Evolutionary conservation across 1,140 invertebrate genomes (phyloP), one percentile per base, ranked within the genome.

Genomic region (Holcopasites calliopsidis): DNA sequence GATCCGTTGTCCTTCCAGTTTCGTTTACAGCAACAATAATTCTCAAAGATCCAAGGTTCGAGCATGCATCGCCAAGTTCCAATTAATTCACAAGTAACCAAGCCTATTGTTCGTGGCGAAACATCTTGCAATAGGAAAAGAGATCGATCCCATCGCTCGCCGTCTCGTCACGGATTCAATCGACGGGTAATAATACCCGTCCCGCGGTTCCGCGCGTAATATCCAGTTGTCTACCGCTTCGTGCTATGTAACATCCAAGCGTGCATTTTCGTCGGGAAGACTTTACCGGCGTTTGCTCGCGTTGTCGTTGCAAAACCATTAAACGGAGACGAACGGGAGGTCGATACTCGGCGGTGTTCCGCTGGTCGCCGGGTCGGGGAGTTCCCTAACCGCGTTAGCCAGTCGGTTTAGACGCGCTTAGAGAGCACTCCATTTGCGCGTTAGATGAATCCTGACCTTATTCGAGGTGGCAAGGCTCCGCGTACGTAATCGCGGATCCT

Each of bases 391-490:
- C 26, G 40, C 44, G 58, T 79, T 75, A 78, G 55, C 47, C 70
- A 49, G 50, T 62, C 68, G 65, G 52, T 68, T 40, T 18, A 31
- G 44, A 33, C 42, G n/a, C n/a, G 61, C 54, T 66, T 58, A 54
- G 44, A 50, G 71, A 79, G 44, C 70, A 40, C 57, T 81, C 77
- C 77, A 69, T 81, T n/a, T 60, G 79, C 77, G 58, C 35, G 60
- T 64, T 65, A 50, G 50, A n/a, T 23, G 5, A 44, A 65, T 60
- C 57, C 33, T 23, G 0, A 16, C 23, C 26, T 33, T 49, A 33
- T 55, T 38, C 35, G 5, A 44, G 21, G 21, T 21, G 33, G 18
- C 13, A 21, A 23, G n/a, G 0, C 26, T 16, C 13, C 26, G 16
- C 31, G 28, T 6, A 58, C 21, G 13, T 55, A 47, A 47, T 47